Evolutionary conservation across 2,113 vertebrate species (phyloP).

Genomic region (Dicerorhinus sumatrensis): DNA sequence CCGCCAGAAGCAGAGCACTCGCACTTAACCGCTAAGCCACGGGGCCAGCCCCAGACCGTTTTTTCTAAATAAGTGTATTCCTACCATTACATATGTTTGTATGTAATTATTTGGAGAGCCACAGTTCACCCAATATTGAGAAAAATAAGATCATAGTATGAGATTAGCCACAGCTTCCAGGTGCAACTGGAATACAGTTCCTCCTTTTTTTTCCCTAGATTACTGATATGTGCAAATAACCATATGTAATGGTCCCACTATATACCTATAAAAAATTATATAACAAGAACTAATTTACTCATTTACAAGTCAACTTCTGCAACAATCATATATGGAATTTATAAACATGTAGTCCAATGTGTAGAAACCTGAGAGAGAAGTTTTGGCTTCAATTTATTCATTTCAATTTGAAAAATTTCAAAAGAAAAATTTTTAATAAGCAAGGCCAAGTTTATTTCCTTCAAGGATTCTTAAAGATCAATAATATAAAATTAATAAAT

Average conservation of each 20-base stretch:
- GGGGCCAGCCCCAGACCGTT: no score
- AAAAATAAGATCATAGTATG: not conserved
- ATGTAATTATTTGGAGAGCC: not conserved
- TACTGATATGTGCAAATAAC: not conserved
- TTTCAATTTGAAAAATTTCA: no score
- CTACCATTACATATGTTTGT: not conserved
- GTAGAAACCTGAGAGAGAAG: not conserved
- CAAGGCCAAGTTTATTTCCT: not conserved
- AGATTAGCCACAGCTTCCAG: not conserved
- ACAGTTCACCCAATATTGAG: not conserved
- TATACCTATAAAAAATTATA: not conserved
- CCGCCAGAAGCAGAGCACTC: no score
- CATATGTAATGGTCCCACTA: not conserved
- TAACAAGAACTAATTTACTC: not conserved
- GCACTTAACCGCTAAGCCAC: no score
- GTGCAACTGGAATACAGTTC: not conserved
- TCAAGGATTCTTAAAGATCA: slow-evolving; percentile 4
- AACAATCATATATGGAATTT: not conserved
- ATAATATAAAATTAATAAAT: slow-evolving; percentile 32
- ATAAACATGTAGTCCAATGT: not conserved
- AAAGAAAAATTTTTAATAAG: not conserved
- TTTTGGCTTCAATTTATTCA: not conserved
- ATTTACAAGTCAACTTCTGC: not conserved
- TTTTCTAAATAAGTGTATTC: not conserved
- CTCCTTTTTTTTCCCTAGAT: not conserved